phyloP scores from a whole-genome alignment of 1,140 invertebrate genomes.

The Sinella curviseta region DNA sequence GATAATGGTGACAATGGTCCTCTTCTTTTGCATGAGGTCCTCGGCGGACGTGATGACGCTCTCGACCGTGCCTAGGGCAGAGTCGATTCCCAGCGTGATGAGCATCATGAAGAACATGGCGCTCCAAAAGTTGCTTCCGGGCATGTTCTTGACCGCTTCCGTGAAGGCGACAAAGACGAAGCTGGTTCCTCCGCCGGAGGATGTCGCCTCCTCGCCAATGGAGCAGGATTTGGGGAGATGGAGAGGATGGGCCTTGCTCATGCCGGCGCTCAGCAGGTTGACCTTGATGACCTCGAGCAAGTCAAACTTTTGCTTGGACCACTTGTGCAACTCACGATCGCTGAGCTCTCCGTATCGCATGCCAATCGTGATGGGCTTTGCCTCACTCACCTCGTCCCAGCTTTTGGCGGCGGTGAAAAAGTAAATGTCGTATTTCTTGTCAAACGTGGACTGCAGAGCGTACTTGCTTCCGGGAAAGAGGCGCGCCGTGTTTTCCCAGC shows the following conservation, averaged over 20 bases:
- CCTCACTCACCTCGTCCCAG: no score
- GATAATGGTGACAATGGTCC: background rate
- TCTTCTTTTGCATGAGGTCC: background rate
- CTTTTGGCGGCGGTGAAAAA: no score
- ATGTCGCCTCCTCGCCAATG: background rate
- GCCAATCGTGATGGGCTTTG: no score
- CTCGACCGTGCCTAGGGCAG: conserved; percentile 6
- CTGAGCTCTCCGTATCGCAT: no score
- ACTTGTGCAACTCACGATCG: no score
- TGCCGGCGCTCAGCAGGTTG: background rate
- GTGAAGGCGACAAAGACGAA: conserved; percentile 59
- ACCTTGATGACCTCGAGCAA: background rate
- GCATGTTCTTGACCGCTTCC: conserved; percentile 57
- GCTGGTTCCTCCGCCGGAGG: conserved; percentile 51
- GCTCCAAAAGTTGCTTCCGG: background rate
- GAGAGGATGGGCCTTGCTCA: background rate
- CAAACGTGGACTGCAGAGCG: background rate
- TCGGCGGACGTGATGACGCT: background rate
- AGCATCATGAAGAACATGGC: conserved; percentile 12
- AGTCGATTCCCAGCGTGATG: conserved; percentile 7
- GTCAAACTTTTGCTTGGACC: background rate
- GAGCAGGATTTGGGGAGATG: background rate
- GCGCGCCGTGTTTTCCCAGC: background rate
- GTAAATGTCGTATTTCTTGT: background rate
- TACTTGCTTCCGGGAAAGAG: background rate